A percentile compares a stretch with the other conserved stretches of the same genome.
Conservation (phyloP, 2,113 vertebrate species). For the Melospiza melodia region DNA sequence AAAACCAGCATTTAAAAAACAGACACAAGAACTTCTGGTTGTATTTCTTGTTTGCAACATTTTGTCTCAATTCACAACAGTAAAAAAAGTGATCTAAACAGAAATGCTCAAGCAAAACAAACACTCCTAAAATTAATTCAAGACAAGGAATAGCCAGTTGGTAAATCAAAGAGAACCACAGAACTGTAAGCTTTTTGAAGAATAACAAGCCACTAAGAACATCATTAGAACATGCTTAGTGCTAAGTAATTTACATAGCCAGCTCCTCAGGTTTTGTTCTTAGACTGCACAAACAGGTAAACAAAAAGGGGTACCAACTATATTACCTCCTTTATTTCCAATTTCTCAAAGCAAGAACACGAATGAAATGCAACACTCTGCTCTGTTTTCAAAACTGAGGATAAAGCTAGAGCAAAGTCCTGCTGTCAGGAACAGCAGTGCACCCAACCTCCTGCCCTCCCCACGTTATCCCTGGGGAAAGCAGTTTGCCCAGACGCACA, state of each 20-base stretch:
- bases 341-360: background rate
- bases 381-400: background rate
- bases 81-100: background rate
- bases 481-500: background rate
- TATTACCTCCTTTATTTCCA: background rate
- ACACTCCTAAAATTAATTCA: slow-evolving; percentile 27
- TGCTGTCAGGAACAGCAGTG: fast-evolving
- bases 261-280: slow-evolving; percentile 7
- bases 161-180: background rate
- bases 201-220: background rate
- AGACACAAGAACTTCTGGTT: background rate
- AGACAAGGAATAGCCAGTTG: background rate
- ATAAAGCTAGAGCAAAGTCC: background rate
- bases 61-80: slow-evolving; percentile 2
- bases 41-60: background rate
- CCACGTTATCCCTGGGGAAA: background rate
- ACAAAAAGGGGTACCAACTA: background rate
- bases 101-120: background rate
- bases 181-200: background rate
- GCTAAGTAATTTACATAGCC: background rate
- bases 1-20: background rate
- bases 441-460: background rate
- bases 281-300: background rate
- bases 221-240: background rate
- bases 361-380: background rate